Evolutionary conservation across 2,888 invertebrate species (phyloP).

Genomic region (Itoplectis maculator): DNA sequence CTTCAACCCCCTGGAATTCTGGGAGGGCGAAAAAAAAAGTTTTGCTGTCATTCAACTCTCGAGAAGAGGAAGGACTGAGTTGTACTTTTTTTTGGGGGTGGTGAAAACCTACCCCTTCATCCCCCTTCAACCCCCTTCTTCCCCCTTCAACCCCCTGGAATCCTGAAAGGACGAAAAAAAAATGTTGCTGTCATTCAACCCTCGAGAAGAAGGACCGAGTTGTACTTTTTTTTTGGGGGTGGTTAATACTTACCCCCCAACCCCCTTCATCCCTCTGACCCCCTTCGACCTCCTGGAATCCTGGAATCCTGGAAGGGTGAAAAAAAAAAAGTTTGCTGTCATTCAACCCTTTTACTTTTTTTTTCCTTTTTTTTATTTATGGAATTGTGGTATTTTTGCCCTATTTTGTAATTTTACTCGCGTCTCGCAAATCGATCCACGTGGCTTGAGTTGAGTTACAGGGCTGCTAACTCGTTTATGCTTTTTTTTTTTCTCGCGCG

Average conservation of each 20-base stretch:
- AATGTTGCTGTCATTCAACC: too few relatives aligned
- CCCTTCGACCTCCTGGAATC: too few relatives aligned
- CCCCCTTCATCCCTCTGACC: too few relatives aligned
- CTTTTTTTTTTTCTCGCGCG: constrained; percentile 14
- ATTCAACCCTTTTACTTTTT: too few relatives aligned
- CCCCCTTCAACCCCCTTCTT: too few relatives aligned
- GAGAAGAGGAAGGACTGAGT: not conserved
- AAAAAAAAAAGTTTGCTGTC: too few relatives aligned
- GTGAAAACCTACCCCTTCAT: too few relatives aligned
- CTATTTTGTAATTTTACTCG: not conserved
- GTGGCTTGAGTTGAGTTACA: constrained; percentile 12
- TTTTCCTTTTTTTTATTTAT: too few relatives aligned
- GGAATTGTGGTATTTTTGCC: not conserved
- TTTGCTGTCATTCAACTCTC: constrained; percentile 8
- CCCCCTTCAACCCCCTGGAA: too few relatives aligned
- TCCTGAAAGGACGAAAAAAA: too few relatives aligned
- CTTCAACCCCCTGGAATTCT: not conserved
- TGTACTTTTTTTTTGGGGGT: not conserved
- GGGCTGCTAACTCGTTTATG: constrained; percentile 12
- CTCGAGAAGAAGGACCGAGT: not conserved
- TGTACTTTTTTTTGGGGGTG: not conserved
- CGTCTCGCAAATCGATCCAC: constrained; percentile 15
- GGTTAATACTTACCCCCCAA: too few relatives aligned
- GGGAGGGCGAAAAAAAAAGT: constrained; percentile 4
- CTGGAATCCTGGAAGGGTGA: too few relatives aligned